These are phyloP conservation scores for Lepisosteus osseus DNA, from an alignment of 2,113 vertebrate genomes.

Conservation along the genomic window DNA sequence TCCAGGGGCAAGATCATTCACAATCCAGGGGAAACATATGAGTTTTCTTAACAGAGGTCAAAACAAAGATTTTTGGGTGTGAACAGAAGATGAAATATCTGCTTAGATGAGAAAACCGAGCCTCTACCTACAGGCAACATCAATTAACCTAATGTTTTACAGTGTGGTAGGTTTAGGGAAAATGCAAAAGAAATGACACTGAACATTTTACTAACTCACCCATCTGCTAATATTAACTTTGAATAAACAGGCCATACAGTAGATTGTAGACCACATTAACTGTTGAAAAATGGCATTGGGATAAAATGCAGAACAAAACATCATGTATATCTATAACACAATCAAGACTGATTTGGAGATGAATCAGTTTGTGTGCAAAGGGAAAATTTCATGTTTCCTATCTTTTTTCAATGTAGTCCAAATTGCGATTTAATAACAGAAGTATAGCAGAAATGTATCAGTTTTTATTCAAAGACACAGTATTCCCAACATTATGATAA, in stretches of 20 bases:
- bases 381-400: too few species aligned
- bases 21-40: constrained; percentile 23
- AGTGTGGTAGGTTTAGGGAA: constrained; percentile 24
- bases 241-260: constrained; percentile 17
- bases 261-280: neutral
- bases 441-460: too few species aligned
- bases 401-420: too few species aligned
- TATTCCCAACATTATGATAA: too few species aligned
- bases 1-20: constrained; percentile 34
- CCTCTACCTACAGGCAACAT: constrained; percentile 24
- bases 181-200: constrained; percentile 1
- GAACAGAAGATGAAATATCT: constrained; percentile 22
- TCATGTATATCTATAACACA: too few species aligned
- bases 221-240: neutral
- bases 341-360: too few species aligned
- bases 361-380: too few species aligned
- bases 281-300: neutral
- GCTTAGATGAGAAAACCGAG: constrained; percentile 27
- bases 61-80: constrained; percentile 23
- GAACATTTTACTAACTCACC: too few species aligned
- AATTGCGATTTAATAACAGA: too few species aligned
- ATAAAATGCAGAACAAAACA: too few species aligned
- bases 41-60: constrained; percentile 27
- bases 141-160: constrained; percentile 33
- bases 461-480: too few species aligned